Evolutionary conservation across 1,140 invertebrate species (phyloP), one percentile per base, ranked within the genome.

Genomic region (Drosophila aff.): DNA sequence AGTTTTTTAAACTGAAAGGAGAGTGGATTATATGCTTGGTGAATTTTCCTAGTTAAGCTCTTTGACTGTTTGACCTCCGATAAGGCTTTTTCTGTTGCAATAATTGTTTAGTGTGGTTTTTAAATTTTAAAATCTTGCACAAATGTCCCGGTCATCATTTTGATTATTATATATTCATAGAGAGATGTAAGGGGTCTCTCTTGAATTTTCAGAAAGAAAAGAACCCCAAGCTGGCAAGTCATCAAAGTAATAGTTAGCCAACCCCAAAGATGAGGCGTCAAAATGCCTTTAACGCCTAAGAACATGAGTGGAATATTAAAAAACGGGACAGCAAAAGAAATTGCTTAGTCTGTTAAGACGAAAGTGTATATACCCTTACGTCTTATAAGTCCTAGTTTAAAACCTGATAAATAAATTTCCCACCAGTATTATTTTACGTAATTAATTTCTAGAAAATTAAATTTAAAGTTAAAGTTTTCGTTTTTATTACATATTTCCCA

Each of bases 301-400:
- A 64, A 44, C 82, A 79, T 77, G 81, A 66, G 36, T 57, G 59
- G 81, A 83, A 84, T 81, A 77, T 46, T 67, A 58, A 81, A 81
- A 85, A 69, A 64, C 28, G 33, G 59, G 38, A 13, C 52, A 61
- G 4, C 23, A 3, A 41, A 15, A 5, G 8, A 7, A 38, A 74
- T 44, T 16, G 15, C 1, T 36, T 5, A 9, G 11, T 15, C 7
- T 21, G 8, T 7, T 0, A 23, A 8, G 15, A 1, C 21, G 53
- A 26, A 23, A 3, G 21, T 23, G 0, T 6, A 1, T 23, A 55
- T 40, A 23, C 53, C 15, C 53, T 55, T 6, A 23, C 3, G 4
- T 8, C 33, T 10, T 28, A 28, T 5, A 4, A 26, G 26, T 5
- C 26, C 4, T 26, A 26, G 26, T 26, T 26, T 28, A 5, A 28